Percentiles rank a stretch among this genome's conserved stretches.
These are phyloP conservation scores for Leucophenga maculata DNA, from an alignment of 2,888 invertebrate genomes.

Conservation along the genomic window DNA sequence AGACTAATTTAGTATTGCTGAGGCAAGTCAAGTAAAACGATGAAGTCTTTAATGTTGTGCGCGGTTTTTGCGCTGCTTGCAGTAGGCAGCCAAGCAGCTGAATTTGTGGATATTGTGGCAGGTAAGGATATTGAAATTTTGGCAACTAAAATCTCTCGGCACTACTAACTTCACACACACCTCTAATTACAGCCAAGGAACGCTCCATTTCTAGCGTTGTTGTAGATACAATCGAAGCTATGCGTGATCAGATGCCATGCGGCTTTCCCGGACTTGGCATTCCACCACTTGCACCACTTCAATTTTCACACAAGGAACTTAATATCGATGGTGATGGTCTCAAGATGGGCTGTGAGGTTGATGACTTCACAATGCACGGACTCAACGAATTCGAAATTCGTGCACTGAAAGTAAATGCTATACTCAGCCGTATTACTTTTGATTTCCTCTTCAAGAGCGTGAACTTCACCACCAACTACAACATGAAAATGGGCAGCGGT, in stretches of 20 bases:
- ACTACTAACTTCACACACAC: background rate
- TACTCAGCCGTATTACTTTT: constrained; percentile 51
- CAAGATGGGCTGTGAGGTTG: constrained; percentile 46
- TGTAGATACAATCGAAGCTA: constrained; percentile 47
- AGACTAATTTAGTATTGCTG: background rate
- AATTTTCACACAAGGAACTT: constrained; percentile 46
- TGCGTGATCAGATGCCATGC: constrained; percentile 52
- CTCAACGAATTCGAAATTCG: constrained; percentile 58
- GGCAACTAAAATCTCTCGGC: background rate
- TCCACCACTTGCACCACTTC: constrained; percentile 61
- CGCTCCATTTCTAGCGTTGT: constrained; percentile 52
- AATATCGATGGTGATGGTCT: constrained; percentile 38
- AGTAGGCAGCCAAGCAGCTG: constrained; percentile 39
- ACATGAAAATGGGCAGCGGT: constrained; percentile 46
- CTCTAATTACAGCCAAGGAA: constrained; percentile 43
- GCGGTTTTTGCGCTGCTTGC: constrained; percentile 35
- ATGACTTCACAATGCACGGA: constrained; percentile 51
- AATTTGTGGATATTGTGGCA: constrained; percentile 38
- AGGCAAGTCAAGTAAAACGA: constrained; percentile 28
- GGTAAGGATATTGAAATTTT: constrained; percentile 35
- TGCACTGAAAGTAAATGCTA: constrained; percentile 41
- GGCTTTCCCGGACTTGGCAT: constrained; percentile 58
- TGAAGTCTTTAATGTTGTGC: constrained; percentile 46
- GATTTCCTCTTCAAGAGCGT: constrained; percentile 53
- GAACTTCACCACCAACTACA: constrained; percentile 53